These are phyloP conservation scores for Pagrus major DNA, from an alignment of 2,113 vertebrate genomes.

Conservation along the genomic window DNA sequence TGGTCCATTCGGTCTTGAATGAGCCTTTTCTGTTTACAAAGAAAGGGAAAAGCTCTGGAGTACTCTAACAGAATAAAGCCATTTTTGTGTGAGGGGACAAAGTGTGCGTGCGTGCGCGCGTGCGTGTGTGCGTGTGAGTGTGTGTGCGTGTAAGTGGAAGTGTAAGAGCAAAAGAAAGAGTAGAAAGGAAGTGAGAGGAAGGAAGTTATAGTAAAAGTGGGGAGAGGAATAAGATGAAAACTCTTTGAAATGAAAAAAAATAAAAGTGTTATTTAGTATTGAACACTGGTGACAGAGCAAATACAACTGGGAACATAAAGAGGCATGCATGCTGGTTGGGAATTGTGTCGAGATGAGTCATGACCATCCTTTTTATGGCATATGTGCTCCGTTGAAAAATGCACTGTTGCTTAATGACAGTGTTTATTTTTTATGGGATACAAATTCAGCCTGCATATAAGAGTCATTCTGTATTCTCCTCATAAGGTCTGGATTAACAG, in stretches of 20 bases:
- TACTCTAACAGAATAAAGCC: constrained; percentile 6
- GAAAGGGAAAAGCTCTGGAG: not conserved
- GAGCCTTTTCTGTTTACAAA: constrained; percentile 10
- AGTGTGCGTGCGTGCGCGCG: too few relatives aligned
- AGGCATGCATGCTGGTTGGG: too few relatives aligned
- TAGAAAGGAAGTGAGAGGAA: not conserved
- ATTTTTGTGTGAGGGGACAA: not conserved
- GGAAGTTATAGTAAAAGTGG: constrained; percentile 1
- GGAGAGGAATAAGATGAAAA: not conserved
- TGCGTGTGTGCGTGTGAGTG: not conserved
- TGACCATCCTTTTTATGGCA: too few relatives aligned
- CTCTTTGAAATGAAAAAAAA: constrained; percentile 15
- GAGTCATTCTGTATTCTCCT: not conserved
- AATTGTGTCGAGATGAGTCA: too few relatives aligned
- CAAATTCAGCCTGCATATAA: too few relatives aligned
- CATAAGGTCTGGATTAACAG: too few relatives aligned
- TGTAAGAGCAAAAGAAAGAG: not conserved
- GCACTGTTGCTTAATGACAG: too few relatives aligned
- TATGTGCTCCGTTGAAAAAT: too few relatives aligned
- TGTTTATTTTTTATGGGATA: too few relatives aligned
- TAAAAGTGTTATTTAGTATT: not conserved
- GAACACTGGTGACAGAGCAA: not conserved
- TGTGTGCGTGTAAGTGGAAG: not conserved
- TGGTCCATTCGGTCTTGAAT: not conserved
- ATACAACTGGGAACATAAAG: too few relatives aligned